Evolutionary conservation across 53 echinoderm and acorn worm species (phyloP).

Genomic region (Mesocentrotus franciscanus): DNA sequence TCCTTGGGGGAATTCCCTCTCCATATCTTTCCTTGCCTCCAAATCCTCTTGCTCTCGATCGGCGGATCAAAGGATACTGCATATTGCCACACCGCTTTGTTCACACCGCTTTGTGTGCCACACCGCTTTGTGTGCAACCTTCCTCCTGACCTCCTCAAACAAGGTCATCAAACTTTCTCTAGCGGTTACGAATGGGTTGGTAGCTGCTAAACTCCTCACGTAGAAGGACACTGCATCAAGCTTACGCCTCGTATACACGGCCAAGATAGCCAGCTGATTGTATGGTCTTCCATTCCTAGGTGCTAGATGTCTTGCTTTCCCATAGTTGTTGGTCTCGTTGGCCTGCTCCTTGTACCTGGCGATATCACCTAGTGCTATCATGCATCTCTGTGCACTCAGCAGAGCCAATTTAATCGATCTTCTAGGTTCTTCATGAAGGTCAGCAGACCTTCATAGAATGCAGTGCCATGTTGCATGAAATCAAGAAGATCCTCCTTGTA

Average conservation of each 20-base stretch:
- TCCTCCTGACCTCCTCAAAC: constrained; percentile 97
- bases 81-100: no score
- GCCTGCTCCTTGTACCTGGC: constrained; percentile 96
- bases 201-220: constrained; percentile 96
- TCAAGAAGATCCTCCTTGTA: constrained; percentile 81
- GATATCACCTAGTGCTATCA: constrained; percentile 95
- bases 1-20: no score
- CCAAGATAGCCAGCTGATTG: constrained; percentile 98
- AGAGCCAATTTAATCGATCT: constrained; percentile 90
- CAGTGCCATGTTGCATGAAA: constrained; percentile 83
- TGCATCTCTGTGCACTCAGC: constrained; percentile 91
- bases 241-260: constrained; percentile 93
- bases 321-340: constrained; percentile 91
- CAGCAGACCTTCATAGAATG: constrained; percentile 86
- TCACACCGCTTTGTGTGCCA: no score
- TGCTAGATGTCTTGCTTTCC: constrained; percentile 92
- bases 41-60: constrained; percentile 80
- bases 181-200: constrained; percentile 96
- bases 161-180: constrained; percentile 97
- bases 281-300: constrained; percentile 96
- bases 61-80: no score
- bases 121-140: constrained; percentile 96
- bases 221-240: constrained; percentile 98
- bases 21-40: constrained; percentile 77
- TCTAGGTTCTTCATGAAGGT: constrained; percentile 86